A percentile compares a stretch with the other conserved stretches of the same genome.
These are phyloP conservation scores for Erethizon dorsatum DNA, from an alignment of 2,797 vertebrate species.

Conservation along the genomic window DNA sequence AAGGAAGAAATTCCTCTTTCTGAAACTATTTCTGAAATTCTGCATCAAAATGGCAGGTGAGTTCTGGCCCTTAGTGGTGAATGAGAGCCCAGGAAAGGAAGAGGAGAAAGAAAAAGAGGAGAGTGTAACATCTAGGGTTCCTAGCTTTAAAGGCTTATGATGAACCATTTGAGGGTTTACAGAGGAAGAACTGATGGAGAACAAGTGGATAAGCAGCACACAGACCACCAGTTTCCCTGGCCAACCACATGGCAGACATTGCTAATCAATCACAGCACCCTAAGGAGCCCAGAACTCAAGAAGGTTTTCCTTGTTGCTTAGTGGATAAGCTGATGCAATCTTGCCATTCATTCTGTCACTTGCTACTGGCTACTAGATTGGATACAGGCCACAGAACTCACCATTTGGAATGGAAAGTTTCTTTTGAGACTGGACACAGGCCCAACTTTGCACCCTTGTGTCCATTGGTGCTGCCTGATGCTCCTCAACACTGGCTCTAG, in stretches of 20 bases:
- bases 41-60: neutral
- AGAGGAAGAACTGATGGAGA: neutral
- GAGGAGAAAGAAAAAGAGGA: neutral
- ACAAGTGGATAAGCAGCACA: neutral
- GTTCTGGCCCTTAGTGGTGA: neutral
- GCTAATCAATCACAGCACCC: neutral
- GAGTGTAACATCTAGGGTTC: neutral
- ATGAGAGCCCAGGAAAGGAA: neutral
- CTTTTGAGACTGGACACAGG: neutral
- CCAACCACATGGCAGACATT: neutral
- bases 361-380: neutral
- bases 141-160: neutral
- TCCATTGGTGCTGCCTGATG: fast-evolving
- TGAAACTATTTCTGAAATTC: neutral
- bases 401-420: neutral
- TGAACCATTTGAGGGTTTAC: neutral
- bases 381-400: neutral
- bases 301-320: neutral
- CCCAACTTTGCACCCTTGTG: neutral
- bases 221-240: fast-evolving
- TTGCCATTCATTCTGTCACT: neutral
- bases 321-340: neutral
- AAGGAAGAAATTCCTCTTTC: neutral
- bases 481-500: neutral
- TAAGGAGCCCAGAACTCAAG: neutral